Conservation (phyloP, 2,888 invertebrate genomes). For the Tipula lateralis region DNA sequence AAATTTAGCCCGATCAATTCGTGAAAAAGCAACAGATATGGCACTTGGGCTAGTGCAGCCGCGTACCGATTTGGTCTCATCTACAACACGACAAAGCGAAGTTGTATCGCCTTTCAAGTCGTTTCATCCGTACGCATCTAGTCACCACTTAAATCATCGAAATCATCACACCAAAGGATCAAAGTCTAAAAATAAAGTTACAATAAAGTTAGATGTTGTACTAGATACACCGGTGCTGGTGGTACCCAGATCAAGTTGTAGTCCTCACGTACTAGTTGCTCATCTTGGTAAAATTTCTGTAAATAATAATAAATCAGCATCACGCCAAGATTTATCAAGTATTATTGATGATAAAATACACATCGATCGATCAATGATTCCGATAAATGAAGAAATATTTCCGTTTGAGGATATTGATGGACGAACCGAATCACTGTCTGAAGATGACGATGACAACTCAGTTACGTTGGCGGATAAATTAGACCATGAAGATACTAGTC, state of each 20-base stretch:
- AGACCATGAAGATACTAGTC: constrained; percentile 3
- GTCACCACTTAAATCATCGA: background rate
- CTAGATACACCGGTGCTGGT: constrained; percentile 90
- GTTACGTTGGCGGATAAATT: background rate
- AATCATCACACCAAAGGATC: background rate
- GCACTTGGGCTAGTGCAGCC: constrained; percentile 82
- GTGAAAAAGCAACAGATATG: constrained; percentile 89
- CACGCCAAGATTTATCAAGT: background rate
- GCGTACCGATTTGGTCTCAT: constrained; percentile 42
- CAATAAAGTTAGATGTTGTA: constrained; percentile 62
- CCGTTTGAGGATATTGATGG: background rate
- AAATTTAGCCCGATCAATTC: constrained; percentile 77
- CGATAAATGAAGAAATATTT: constrained; percentile 35
- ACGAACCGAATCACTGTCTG: constrained; percentile 12
- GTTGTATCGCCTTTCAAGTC: background rate
- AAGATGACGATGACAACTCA: constrained; percentile 32
- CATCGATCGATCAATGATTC: constrained; percentile 34
- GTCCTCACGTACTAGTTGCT: constrained; percentile 80
- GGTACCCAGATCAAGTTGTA: constrained; percentile 71
- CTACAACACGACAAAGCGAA: background rate
- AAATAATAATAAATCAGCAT: constrained; percentile 45
- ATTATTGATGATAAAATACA: constrained; percentile 31
- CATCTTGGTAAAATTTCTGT: constrained; percentile 85
- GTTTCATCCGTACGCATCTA: background rate
- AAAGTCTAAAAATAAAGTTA: background rate